These are phyloP conservation scores for Protobothrops mucrosquamatus DNA, from an alignment of 2,113 vertebrate genomes.

Conservation along the genomic window DNA sequence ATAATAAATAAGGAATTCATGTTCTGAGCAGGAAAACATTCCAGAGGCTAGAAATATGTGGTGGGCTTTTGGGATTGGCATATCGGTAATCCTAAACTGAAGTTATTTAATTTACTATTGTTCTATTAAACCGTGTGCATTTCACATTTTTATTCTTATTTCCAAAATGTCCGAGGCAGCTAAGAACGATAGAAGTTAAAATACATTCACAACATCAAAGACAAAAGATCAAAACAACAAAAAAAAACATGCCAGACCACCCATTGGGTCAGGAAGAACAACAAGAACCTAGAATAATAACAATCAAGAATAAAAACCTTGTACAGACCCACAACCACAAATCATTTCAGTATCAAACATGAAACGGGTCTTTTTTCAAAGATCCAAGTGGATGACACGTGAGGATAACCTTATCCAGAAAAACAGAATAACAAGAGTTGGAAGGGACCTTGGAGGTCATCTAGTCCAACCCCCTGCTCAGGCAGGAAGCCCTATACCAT, in stretches of 20 bases:
- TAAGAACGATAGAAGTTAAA: not conserved
- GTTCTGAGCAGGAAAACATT: not conserved
- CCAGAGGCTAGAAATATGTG: not conserved
- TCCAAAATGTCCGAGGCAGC: not conserved
- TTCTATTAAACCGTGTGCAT: not conserved
- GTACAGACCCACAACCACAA: not conserved
- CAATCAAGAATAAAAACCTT: not conserved
- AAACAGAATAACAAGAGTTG: not conserved
- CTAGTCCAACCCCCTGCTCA: not conserved
- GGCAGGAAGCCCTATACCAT: not conserved
- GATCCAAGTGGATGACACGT: not conserved
- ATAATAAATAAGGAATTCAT: not conserved
- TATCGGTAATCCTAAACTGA: not conserved
- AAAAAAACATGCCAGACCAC: not conserved
- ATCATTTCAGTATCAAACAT: not conserved
- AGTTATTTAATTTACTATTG: not conserved
- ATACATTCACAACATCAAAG: not conserved
- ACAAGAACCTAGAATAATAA: not conserved
- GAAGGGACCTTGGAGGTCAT: too few relatives aligned
- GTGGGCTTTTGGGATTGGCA: not conserved
- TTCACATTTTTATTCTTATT: not conserved
- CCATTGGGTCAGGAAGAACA: not conserved
- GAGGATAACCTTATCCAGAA: not conserved
- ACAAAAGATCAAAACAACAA: not conserved
- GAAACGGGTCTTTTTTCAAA: not conserved